Conservation (phyloP, 2,797 vertebrate genomes). For the Bradypodion pumilum region DNA sequence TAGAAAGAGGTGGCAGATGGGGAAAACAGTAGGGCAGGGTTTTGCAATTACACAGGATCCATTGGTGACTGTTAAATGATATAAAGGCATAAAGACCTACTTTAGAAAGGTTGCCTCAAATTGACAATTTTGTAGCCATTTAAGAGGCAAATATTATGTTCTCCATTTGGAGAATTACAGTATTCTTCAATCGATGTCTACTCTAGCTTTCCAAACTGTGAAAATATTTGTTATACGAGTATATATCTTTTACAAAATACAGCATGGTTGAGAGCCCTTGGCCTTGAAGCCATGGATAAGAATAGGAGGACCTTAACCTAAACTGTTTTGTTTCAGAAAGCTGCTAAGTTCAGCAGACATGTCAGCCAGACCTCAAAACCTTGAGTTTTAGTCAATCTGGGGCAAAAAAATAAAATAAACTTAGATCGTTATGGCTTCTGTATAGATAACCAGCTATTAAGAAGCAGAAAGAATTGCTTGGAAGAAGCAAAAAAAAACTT, state of each 20-base stretch:
- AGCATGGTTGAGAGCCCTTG: neutral
- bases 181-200: neutral
- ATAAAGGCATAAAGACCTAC: neutral
- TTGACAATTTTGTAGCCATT: neutral
- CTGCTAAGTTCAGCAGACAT: conserved; percentile 20
- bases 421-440: neutral
- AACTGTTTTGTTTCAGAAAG: conserved; percentile 6
- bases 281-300: neutral
- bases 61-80: neutral
- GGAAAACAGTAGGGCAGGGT: neutral
- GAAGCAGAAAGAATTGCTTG: neutral
- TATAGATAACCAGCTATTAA: neutral
- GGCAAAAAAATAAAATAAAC: conserved; percentile 6
- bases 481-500: neutral
- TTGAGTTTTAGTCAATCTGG: neutral
- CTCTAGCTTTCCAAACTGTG: neutral
- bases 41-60: neutral
- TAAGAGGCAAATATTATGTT: neutral
- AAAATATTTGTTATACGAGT: neutral
- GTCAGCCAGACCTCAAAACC: conserved; percentile 31
- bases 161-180: neutral
- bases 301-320: neutral
- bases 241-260: neutral
- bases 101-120: neutral
- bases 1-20: neutral